Percentiles rank a stretch among this genome's conserved stretches.
phyloP scores from a whole-genome alignment of 2,888 invertebrate species.

The Microctonus brassicae region DNA sequence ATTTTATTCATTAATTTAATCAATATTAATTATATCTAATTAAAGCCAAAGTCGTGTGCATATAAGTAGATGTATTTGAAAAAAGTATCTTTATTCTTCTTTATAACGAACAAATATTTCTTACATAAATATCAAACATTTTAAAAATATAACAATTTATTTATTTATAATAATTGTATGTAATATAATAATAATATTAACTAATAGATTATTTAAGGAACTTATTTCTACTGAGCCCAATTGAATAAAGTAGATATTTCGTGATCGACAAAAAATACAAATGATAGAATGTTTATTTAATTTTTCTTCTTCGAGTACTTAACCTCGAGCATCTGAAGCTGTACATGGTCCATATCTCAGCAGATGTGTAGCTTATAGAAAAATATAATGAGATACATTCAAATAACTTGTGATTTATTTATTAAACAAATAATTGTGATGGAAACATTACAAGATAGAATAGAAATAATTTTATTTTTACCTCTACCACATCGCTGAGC shows the following conservation, averaged over 20 bases:
- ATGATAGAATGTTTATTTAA: not conserved
- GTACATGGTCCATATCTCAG: constrained; percentile 41
- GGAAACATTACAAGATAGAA: not conserved
- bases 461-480: constrained; percentile 32
- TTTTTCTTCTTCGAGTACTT: not conserved
- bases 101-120: not conserved
- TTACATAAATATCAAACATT: not conserved
- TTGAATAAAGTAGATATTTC: not conserved
- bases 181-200: not conserved
- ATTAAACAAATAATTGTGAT: not conserved
- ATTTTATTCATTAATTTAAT: not conserved
- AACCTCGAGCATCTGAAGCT: not conserved
- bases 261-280: not conserved
- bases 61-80: not conserved
- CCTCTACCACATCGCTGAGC: constrained; percentile 54
- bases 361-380: constrained; percentile 38
- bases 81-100: not conserved
- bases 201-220: not conserved
- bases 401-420: not conserved
- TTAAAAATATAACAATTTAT: not conserved
- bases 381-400: not conserved
- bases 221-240: not conserved
- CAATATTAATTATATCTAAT: not conserved
- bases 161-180: not conserved
- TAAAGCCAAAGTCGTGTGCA: constrained; percentile 8